Evolutionary conservation across 2,888 invertebrate species (phyloP), one percentile per base, ranked within the genome.

Genomic region (Cybosia mesomella): DNA sequence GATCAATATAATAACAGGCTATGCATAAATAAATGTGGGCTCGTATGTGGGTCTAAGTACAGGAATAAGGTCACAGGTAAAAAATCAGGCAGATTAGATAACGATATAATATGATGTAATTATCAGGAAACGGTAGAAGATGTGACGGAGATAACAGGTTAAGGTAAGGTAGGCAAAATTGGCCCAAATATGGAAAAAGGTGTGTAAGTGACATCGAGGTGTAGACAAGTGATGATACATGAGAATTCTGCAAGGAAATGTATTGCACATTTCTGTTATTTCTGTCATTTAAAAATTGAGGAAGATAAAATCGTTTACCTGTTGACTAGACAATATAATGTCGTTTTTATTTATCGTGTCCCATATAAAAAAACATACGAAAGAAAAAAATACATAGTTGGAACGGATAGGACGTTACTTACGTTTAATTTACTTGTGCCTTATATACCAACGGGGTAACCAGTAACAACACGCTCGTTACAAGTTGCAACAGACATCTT

Each of bases 81-180:
- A 9, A 58, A 58, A 32, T 28, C n/a, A n/a, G 32, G 15, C 22
- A n/a, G 8, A 55, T 24, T 13, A 13, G n/a, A 55, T 55, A 22
- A 55, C 15, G 24, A 22, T 24, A 55, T 13, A 22, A 24, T 54
- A 54, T 55, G 10, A 55, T 24, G 24, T 24, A 22, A 55, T 55
- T 55, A 55, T 55, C 49, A 49, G 49, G 49, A 49, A 49, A 49
- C 18, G 18, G 49, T 49, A n/a, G n/a, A n/a, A 49, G 49, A 49
- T n/a, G 49, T 49, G n/a, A 9, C 49, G 49, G n/a, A 18, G 18
- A 49, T 49, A 49, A 49, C 49, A 49, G n/a, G 49, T 49, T 49
- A n/a, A 49, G 18, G n/a, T n/a, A 49, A n/a, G n/a, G 43, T 18
- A 43, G 18, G 43, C 5, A 11, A 43, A 18, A 43, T 43, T 43